These are phyloP conservation scores for Spodoptera exigua DNA, from an alignment of 2,888 invertebrate genomes.

Conservation along the genomic window DNA sequence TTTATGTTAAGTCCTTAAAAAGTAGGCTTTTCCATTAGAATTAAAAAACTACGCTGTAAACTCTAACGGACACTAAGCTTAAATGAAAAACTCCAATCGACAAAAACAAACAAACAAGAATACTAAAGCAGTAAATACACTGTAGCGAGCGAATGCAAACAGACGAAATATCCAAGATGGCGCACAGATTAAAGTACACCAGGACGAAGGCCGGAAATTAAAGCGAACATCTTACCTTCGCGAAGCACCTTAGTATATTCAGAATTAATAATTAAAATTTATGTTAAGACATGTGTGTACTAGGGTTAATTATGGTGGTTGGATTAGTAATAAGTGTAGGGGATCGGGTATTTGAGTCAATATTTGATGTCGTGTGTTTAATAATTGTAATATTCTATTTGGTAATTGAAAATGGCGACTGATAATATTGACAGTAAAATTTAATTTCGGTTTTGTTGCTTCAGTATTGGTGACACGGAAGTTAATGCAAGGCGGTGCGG, in stretches of 20 bases:
- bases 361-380: neutral
- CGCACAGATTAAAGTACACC: constrained; percentile 49
- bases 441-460: no score
- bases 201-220: constrained; percentile 52
- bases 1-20: no score
- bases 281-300: constrained; percentile 30
- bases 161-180: constrained; percentile 54
- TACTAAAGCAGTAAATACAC: constrained; percentile 30
- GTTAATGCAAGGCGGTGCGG: no score
- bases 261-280: constrained; percentile 51
- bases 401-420: no score
- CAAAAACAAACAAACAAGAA: constrained; percentile 34
- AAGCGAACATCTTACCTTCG: constrained; percentile 48
- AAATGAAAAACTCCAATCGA: constrained; percentile 36
- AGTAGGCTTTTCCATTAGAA: no score
- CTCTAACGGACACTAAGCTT: constrained; percentile 11
- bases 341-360: constrained; percentile 9
- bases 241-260: constrained; percentile 39
- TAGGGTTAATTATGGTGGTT: constrained; percentile 13
- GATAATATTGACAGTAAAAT: no score
- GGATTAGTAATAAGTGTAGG: constrained; percentile 9
- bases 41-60: neutral
- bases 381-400: no score
- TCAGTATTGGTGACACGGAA: no score
- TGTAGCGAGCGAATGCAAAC: constrained; percentile 33